Evolutionary conservation across 2,113 vertebrate genomes (phyloP), one percentile per base, ranked within the genome.

Genomic region (Brachyhypopomus gauderio): DNA sequence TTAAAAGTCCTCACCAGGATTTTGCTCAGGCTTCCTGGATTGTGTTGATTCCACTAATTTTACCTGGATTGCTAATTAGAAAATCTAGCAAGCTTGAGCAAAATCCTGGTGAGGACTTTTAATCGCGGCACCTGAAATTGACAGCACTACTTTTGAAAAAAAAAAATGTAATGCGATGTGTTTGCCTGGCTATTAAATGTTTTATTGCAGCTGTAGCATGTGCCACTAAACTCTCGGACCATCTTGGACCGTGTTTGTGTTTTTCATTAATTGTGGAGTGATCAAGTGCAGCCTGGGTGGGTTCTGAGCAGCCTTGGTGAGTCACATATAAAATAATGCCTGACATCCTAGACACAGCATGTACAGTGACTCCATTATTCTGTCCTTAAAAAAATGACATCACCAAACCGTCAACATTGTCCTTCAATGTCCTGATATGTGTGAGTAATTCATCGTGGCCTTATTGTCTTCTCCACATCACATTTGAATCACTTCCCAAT

Each of bases 231-330:
- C 45, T 48, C 8, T 48, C 8, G 45, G 9, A 0, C 75, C 62
- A 58, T 64, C 84, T 86, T 85, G 88, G 88, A 75, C 72, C 69
- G 62, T n/a, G 23, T 30, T 34, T 55, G 59, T 45, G 59, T 30
- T 64, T 60, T 56, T 25, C 75, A 66, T 66, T 60, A 45, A 34
- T 76, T 64, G 73, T 90, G 91, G 88, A 34, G 87, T 85, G 85
- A 91, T 79, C 90, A 56, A 17, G 72, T 84, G 91, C 91, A 59
- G n/a, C n/a, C n/a, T n/a, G n/a, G n/a, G n/a, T n/a, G n/a, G n/a
- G n/a, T n/a, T n/a, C n/a, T 48, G 12, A 48, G 79, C 38, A 0
- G 75, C 14, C 74, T 48, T 7, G 19, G 48, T 86, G 91, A 91
- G 74, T 90, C 86, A 88, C 27, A 20, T 71, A 74, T 2, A n/a